Evolutionary conservation across 2,113 vertebrate genomes (phyloP).

Genomic region (Lutjanus erythropterus): DNA sequence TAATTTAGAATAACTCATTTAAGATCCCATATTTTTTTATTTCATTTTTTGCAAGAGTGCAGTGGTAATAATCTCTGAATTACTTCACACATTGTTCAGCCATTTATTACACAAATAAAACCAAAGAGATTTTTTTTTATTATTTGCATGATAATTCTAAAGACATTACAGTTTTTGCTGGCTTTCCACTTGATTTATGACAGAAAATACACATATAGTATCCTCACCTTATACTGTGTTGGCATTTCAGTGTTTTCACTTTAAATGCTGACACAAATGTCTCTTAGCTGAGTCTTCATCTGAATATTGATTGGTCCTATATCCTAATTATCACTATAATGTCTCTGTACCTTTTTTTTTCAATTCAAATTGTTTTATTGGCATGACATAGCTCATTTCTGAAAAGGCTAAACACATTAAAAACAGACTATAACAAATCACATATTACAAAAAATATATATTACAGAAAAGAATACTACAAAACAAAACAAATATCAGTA

Average conservation of each 20-base stretch:
- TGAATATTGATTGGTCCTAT: not conserved
- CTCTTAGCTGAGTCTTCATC: not conserved
- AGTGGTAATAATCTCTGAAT: not conserved
- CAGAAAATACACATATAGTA: not conserved
- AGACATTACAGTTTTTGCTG: not conserved
- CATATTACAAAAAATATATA: too few relatives aligned
- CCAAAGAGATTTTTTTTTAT: not conserved
- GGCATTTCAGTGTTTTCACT: not conserved
- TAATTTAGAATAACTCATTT: too few relatives aligned
- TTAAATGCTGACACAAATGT: conserved; percentile 1
- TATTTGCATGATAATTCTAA: not conserved
- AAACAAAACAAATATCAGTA: too few relatives aligned
- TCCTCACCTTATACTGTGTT: not conserved
- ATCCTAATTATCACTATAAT: not conserved
- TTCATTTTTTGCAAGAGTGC: not conserved
- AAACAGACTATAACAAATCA: too few relatives aligned
- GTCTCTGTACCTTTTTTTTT: too few relatives aligned
- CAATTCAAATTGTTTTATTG: too few relatives aligned
- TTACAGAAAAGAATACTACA: too few relatives aligned
- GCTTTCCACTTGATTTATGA: not conserved
- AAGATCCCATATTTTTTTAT: not conserved
- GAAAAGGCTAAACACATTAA: too few relatives aligned
- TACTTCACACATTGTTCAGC: not conserved
- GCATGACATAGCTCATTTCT: too few relatives aligned
- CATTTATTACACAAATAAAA: not conserved